A percentile compares a stretch with the other conserved stretches of the same genome.
phyloP scores from a whole-genome alignment of 2,113 vertebrate genomes.

The Pao palembangensis region DNA sequence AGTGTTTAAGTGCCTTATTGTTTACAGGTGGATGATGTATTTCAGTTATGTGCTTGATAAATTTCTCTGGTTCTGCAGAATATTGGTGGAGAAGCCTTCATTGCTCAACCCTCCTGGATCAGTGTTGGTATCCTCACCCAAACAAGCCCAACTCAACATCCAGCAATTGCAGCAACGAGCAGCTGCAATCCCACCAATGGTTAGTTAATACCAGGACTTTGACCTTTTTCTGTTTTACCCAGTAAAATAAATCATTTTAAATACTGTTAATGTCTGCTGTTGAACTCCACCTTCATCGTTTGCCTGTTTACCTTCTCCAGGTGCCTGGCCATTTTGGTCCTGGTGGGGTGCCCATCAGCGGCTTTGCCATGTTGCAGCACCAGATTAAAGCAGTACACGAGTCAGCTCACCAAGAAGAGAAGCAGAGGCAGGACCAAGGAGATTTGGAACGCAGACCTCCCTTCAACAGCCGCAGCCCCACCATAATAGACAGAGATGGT shows the following conservation, averaged over 20 bases:
- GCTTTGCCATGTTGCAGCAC: constrained; percentile 87
- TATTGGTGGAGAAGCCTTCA: constrained; percentile 90
- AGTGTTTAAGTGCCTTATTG: background rate
- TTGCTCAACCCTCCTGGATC: constrained; percentile 82
- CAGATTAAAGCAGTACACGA: constrained; percentile 96
- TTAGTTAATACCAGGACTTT: constrained; percentile 54
- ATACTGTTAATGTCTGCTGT: background rate
- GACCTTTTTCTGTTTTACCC: background rate
- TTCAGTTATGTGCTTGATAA: background rate
- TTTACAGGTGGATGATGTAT: background rate
- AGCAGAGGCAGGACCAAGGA: constrained; percentile 88
- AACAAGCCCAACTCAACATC: constrained; percentile 84
- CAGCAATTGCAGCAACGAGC: constrained; percentile 93
- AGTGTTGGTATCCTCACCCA: constrained; percentile 84
- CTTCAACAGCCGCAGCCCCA: constrained; percentile 82
- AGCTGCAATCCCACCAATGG: constrained; percentile 94
- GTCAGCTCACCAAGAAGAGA: constrained; percentile 87
- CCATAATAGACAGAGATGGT: constrained; percentile 88
- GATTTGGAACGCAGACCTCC: constrained; percentile 81
- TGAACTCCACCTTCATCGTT: background rate
- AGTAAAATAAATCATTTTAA: background rate
- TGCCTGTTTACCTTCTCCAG: constrained; percentile 25
- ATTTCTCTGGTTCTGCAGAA: constrained; percentile 62
- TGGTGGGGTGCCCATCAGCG: constrained; percentile 81
- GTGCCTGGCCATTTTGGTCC: constrained; percentile 80